Conservation (phyloP, 2,797 vertebrate genomes). For the Myoxocephalus aenaeus region DNA sequence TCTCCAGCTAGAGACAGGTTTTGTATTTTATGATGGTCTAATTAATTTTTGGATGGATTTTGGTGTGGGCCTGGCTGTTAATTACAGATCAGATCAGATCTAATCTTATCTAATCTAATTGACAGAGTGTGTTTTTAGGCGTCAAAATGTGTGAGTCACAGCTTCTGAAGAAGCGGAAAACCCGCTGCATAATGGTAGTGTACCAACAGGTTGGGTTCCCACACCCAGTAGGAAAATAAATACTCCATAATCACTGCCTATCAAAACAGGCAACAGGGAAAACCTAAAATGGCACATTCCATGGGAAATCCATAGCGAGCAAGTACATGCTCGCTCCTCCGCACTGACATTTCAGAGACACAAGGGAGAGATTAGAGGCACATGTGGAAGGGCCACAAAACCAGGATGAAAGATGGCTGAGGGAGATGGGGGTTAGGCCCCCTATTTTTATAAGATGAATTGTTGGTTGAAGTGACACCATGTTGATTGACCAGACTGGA, state of each 20-base stretch:
- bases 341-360: slow-evolving; percentile 81
- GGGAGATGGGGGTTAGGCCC: slow-evolving; percentile 76
- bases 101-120: slow-evolving; percentile 56
- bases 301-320: slow-evolving; percentile 85
- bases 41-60: slow-evolving; percentile 33
- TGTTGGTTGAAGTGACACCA: slow-evolving; percentile 56
- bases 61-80: slow-evolving; percentile 18
- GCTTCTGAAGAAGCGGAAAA: slow-evolving; percentile 53
- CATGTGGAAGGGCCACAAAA: slow-evolving; percentile 77
- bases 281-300: slow-evolving; percentile 85
- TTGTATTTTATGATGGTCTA: slow-evolving; percentile 20
- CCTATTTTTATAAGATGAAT: slow-evolving; percentile 73
- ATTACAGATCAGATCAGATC: slow-evolving; percentile 57
- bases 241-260: slow-evolving; percentile 83
- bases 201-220: slow-evolving; percentile 85
- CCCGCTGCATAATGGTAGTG: slow-evolving; percentile 68
- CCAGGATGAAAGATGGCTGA: slow-evolving; percentile 76
- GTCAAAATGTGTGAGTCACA: slow-evolving; percentile 68
- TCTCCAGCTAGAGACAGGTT: slow-evolving; percentile 7
- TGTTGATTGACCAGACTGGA: slow-evolving; percentile 54
- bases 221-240: slow-evolving; percentile 86
- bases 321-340: slow-evolving; percentile 81
- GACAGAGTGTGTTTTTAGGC: slow-evolving; percentile 42
- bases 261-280: slow-evolving; percentile 82
- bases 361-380: slow-evolving; percentile 77